phyloP scores from a whole-genome alignment of 2,797 vertebrate genomes.

The Gobio occitaniae region DNA sequence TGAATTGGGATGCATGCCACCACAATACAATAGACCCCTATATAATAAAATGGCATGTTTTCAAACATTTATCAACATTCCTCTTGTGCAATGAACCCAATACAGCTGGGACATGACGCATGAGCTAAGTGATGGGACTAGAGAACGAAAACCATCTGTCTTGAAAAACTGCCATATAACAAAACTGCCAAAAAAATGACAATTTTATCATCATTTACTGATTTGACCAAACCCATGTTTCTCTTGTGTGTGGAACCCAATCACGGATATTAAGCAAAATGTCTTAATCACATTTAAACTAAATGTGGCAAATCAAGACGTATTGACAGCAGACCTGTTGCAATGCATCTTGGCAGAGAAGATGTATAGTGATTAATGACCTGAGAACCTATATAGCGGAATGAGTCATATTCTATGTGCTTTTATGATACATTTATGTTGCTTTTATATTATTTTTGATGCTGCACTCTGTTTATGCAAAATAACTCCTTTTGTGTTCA shows the following conservation, averaged over 20 bases:
- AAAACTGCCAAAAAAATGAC: neutral
- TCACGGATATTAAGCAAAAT: neutral
- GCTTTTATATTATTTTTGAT: neutral
- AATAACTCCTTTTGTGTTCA: too few relatives aligned
- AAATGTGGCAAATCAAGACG: neutral
- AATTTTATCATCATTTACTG: neutral
- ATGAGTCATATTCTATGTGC: neutral
- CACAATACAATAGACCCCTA: neutral
- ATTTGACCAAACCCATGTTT: neutral
- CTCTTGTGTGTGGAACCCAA: neutral
- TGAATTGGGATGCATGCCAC: conserved; percentile 13
- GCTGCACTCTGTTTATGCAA: neutral
- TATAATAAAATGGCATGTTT: neutral
- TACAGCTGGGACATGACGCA: neutral
- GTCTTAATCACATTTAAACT: neutral
- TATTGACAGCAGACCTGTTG: too few relatives aligned
- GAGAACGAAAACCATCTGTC: neutral
- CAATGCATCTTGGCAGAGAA: neutral
- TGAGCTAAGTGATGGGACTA: neutral
- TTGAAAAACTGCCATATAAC: neutral
- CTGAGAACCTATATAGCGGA: too few relatives aligned
- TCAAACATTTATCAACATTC: conserved; percentile 12
- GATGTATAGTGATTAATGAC: neutral
- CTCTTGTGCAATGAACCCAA: conserved; percentile 1
- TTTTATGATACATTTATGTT: neutral